Evolutionary conservation across 2,888 invertebrate genomes (phyloP).

Genomic region (Leptopilina drosophilae): DNA sequence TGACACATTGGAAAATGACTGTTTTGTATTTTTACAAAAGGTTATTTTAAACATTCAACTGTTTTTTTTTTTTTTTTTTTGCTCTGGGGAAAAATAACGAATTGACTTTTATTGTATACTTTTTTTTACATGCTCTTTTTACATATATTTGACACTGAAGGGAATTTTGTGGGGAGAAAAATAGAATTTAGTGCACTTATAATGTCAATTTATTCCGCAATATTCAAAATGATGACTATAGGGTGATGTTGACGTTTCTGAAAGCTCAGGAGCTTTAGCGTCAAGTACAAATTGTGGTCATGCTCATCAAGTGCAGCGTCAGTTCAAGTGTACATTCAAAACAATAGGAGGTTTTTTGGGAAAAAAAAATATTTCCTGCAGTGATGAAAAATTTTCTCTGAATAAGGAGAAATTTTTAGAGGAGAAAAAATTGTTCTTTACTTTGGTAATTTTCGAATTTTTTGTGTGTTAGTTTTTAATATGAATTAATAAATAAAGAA

Average conservation of each 20-base stretch:
- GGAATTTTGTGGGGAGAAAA: no score
- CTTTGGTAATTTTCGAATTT: not conserved
- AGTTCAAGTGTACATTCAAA: conserved; percentile 24
- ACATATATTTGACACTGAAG: no score
- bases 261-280: conserved; percentile 20
- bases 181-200: not conserved
- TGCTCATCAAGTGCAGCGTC: conserved; percentile 3
- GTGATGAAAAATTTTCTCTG: not conserved
- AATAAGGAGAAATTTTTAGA: not conserved
- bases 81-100: no score
- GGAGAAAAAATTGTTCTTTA: not conserved
- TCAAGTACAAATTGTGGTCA: conserved; percentile 30
- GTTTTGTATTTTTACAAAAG: not conserved
- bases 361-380: not conserved
- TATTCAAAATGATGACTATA: not conserved
- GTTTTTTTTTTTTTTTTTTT: not conserved
- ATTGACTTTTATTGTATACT: no score
- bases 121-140: no score
- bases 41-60: not conserved
- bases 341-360: not conserved
- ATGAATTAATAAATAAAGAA: no score
- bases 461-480: not conserved
- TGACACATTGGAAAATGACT: not conserved
- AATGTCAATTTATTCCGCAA: conserved; percentile 11
- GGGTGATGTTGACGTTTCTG: conserved; percentile 28